These are phyloP conservation scores for Cygnus atratus DNA, from an alignment of 2,113 vertebrate genomes.

Conservation along the genomic window DNA sequence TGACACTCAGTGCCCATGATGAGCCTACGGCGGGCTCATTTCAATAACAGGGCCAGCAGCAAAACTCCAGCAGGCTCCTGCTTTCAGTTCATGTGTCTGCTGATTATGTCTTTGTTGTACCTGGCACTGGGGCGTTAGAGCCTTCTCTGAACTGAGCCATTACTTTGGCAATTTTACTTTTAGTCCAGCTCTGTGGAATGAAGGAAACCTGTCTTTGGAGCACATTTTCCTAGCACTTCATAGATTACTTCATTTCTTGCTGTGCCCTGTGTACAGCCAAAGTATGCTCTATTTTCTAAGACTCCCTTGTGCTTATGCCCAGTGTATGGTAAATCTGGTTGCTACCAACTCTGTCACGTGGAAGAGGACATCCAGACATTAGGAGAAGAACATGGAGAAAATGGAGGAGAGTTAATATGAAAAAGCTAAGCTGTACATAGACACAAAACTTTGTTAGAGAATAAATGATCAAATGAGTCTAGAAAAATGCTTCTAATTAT, in stretches of 20 bases:
- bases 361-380: neutral
- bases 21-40: neutral
- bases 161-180: neutral
- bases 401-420: neutral
- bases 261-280: neutral
- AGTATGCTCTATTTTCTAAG: neutral
- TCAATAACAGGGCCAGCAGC: neutral
- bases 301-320: neutral
- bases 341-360: neutral
- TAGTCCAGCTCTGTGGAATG: neutral
- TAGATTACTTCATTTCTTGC: conserved; percentile 1
- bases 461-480: neutral
- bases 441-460: neutral
- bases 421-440: neutral
- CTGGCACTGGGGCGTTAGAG: neutral
- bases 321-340: neutral
- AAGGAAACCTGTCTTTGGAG: neutral
- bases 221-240: neutral
- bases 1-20: neutral
- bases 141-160: neutral
- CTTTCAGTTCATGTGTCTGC: neutral
- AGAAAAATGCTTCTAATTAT: neutral
- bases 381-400: neutral
- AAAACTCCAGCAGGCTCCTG: neutral
- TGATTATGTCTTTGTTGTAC: neutral